These are phyloP conservation scores for Rhodinocichla rosea DNA, from an alignment of 2,113 vertebrate species.

Conservation along the genomic window DNA sequence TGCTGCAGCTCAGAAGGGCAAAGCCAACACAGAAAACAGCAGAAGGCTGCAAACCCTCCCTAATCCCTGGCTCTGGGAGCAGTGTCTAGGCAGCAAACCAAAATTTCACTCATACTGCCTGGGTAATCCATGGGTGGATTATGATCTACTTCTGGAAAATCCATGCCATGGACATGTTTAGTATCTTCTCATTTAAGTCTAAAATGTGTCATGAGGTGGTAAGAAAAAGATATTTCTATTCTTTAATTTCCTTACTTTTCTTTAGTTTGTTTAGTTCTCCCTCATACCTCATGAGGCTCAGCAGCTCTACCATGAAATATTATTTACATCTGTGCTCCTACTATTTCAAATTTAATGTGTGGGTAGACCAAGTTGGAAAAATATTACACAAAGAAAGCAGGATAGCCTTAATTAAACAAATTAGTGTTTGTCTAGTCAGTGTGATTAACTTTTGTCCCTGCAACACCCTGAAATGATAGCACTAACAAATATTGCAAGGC, in stretches of 20 bases:
- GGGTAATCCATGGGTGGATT: not conserved
- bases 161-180: not conserved
- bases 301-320: not conserved
- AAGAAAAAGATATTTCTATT: not conserved
- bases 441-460: conserved; percentile 19
- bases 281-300: not conserved
- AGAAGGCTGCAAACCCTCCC: not conserved
- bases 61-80: not conserved
- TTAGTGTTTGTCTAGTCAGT: not conserved
- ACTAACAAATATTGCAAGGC: conserved; percentile 13
- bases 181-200: not conserved
- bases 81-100: not conserved
- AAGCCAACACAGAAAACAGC: not conserved
- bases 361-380: not conserved
- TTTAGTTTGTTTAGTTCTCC: not conserved
- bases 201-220: not conserved
- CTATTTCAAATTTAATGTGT: not conserved
- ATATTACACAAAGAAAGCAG: not conserved
- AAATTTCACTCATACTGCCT: not conserved
- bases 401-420: not conserved
- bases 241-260: not conserved
- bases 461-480: not conserved
- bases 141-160: not conserved
- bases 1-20: not conserved
- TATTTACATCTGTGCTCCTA: not conserved